phyloP scores from a whole-genome alignment of 1,140 invertebrate species.

The Acyrthosiphon pisum region DNA sequence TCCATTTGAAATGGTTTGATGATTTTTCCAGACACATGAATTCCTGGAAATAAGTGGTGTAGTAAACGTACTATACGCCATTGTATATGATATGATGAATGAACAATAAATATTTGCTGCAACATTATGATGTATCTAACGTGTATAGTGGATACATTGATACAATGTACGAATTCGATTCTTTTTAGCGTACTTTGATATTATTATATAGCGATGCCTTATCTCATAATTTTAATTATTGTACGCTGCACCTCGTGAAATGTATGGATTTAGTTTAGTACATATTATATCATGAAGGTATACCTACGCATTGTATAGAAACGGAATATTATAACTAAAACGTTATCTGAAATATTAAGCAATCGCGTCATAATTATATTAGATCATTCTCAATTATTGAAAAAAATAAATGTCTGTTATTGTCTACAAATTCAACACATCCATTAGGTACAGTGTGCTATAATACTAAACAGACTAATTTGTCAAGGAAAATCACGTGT shows the following conservation, averaged over 20 bases:
- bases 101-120: background rate
- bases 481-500: background rate
- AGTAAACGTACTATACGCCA: background rate
- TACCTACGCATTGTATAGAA: background rate
- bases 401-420: background rate
- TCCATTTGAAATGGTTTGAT: background rate
- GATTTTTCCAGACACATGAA: background rate
- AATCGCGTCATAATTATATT: background rate
- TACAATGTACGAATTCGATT: background rate
- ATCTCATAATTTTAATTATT: background rate
- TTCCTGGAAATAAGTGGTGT: constrained; percentile 19
- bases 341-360: background rate
- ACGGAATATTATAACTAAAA: background rate
- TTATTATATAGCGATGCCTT: background rate
- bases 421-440: background rate
- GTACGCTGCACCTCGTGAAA: background rate
- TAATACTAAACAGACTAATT: background rate
- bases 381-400: background rate
- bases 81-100: background rate
- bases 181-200: constrained; percentile 14
- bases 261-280: background rate
- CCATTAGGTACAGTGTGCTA: background rate
- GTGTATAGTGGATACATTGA: background rate
- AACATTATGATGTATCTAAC: background rate
- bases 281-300: background rate